Conservation (phyloP, 2,797 vertebrate genomes). For the Falco biarmicus region DNA sequence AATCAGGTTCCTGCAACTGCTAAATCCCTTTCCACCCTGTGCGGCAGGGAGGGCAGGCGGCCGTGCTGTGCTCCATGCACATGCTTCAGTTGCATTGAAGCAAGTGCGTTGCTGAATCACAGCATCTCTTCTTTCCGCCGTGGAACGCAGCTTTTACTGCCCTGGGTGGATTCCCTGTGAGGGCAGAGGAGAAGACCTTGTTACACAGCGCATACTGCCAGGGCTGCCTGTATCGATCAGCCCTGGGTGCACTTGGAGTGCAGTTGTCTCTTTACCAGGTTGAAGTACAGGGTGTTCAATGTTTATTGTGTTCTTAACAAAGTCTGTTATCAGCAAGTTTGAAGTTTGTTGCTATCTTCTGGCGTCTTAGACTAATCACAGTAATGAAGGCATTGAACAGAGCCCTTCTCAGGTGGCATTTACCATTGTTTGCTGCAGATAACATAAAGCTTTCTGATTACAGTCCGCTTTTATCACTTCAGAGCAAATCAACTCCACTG, state of each 20-base stretch:
- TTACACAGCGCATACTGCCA: fast-evolving
- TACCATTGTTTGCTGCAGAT: slow-evolving; percentile 51
- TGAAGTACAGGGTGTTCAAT: background rate
- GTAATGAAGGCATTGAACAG: slow-evolving; percentile 33
- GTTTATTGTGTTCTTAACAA: slow-evolving; percentile 34
- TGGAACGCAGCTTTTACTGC: background rate
- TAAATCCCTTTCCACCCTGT: background rate
- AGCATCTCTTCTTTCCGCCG: fast-evolving
- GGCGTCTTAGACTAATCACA: slow-evolving; percentile 54
- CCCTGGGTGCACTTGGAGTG: fast-evolving
- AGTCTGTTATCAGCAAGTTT: slow-evolving; percentile 39
- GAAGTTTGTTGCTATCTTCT: slow-evolving; percentile 46
- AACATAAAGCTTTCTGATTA: slow-evolving; percentile 68
- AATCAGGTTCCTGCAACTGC: background rate
- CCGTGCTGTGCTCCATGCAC: background rate
- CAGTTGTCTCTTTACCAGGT: background rate
- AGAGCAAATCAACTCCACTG: slow-evolving; percentile 70
- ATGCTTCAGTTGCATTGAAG: fast-evolving
- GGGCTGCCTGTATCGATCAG: fast-evolving
- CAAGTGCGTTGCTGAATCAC: fast-evolving
- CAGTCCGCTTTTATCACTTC: slow-evolving; percentile 62
- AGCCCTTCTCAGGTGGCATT: slow-evolving; percentile 63
- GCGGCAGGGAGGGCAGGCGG: too few species aligned
- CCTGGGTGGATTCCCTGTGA: fast-evolving
- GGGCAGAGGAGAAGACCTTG: background rate